Evolutionary conservation across 1,140 invertebrate genomes (phyloP), one percentile per base, ranked within the genome.

Genomic region (Pygmarrhopalites habei): DNA sequence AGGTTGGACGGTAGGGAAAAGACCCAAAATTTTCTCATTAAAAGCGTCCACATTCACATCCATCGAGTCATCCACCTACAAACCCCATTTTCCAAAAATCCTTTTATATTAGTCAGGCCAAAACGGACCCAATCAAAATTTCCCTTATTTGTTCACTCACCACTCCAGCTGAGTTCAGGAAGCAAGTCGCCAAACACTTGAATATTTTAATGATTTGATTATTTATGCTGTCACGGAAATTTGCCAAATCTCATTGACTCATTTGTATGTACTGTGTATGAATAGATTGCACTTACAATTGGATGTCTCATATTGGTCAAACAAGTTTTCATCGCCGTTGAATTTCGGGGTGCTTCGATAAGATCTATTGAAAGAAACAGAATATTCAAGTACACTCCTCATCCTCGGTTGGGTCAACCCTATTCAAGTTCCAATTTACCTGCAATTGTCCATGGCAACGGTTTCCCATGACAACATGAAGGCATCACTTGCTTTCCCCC

Each of bases 141-240:
- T n/a, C n/a, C n/a, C n/a, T n/a, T n/a, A n/a, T n/a, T n/a, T n/a
- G n/a, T n/a, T n/a, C n/a, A 58, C 53, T 62, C 59, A 62, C 65
- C 44, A 30, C 65, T 19, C 46, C 60, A 1, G 43, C 39, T 12
- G 57, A 46, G 39, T 58, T 62, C 17, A 67, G 17, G 21, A 52
- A 60, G 25, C 65, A 67, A 26, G 65, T 63, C 1, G 47, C 65
- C 15, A 51, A 56, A 21, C 65, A 67, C 65, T 67, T 46, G 5
- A 66, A 39, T 41, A 58, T 2, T 41, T 44, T 44, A 57, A 21
- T 12, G 23, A 55, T 15, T 15, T 28, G 3, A 65, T n/a, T 17
- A 21, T 61, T 10, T 44, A 10, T 17, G 1, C 39, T 1, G 2
- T 35, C n/a, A n/a, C n/a, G n/a, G n/a, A n/a, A 15, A 49, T 30